Base-by-base conservation (phyloP, 2,113 vertebrate genomes). In the Cyanoderma ruficeps region DNA sequence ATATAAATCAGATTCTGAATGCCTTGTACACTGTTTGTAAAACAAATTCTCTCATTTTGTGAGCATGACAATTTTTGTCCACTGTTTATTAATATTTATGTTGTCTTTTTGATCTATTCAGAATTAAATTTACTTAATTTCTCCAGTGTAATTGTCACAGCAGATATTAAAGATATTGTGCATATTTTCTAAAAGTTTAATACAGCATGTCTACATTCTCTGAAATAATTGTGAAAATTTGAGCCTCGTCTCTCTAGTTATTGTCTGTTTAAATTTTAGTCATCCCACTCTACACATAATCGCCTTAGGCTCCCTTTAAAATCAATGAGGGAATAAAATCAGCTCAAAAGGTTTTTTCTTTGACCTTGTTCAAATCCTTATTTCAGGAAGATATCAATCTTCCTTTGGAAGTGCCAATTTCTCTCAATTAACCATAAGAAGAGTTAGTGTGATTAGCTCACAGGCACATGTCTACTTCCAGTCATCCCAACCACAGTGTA, bases 341-440 rank as follows among this genome's bases (percentile, higher is more conserved):
- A 83, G 17, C 25, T 77, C 31, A 76, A 20, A 76, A 82, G 13
- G 13, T 60, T 1, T 2, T 72, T 88, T 11, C 15, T 76, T 53
- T 93, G 90, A 91, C 61, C 57, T 94, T 88, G 71, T 83, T 39
- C 15, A 88, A 76, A 76, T 91, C 41, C 15, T 74, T 61, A 46
- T 57, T 94, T 80, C 46, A 85, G 23, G 39, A 88, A 79, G 53
- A 76, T 65, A 79, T 91, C 83, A 79, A 79, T 80, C 82, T 88
- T 80, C 31, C 31, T 80, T 72, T 80, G 53, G 16, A 92, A 86
- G 67, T 56, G 71, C 24, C 91, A 80, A 46, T 94, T 93, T 94
- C 63, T 92, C 41, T 77, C 68, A 80, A 83, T 94, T 95, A 96
- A 35, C 57, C 33, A 31, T 63, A 56, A 71, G 80, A 87, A 88